Base-by-base conservation (phyloP, 1,140 invertebrate genomes). In the Eriosoma lanigerum region DNA sequence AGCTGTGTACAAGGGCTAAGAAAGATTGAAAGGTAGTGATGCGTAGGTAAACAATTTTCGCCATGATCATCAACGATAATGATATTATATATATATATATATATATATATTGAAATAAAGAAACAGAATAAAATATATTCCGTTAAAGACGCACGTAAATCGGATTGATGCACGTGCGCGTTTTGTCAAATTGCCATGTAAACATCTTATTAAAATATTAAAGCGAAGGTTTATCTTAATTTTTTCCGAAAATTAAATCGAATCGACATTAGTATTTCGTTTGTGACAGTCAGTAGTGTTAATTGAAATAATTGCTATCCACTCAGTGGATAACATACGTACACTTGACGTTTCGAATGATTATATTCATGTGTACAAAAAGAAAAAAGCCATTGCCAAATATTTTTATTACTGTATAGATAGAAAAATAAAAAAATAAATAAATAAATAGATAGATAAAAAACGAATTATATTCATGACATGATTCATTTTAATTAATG, bases 21-120 rank as follows among this genome's bases (percentile, higher is more conserved):
- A 52, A 72, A 72, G 46, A 29, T 29, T 52, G 66, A 68, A 68
- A 46, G 64, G 64, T 68, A 68, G 15, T 62, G 60, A 62, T 24
- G 64, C 38, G 64, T 46, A 15, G n/a, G 64, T 32, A 46, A 50
- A 70, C 66, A 26, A 70, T 50, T 70, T 70, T 50, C 44, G 6
- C 17, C 32, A 21, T n/a, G 38, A 21, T 70, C 26, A n/a, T 50
- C 21, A 24, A 46, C 32, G 46, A 21, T 70, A 50, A 70, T 70
- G 46, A 70, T 70, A 4, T 38, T 38, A 38, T 38, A 38, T 38
- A 38, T 38, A n/a, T n/a, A n/a, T n/a, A n/a, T n/a, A n/a, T n/a
- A n/a, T n/a, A n/a, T n/a, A n/a, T 70, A 66, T 66, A 44, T 32
- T 32, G 60, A n/a, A 15, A 19, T 17, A 66, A 66, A 38, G 32